Conservation (phyloP, 2,888 invertebrate species). For the Protodeltote pygarga region DNA sequence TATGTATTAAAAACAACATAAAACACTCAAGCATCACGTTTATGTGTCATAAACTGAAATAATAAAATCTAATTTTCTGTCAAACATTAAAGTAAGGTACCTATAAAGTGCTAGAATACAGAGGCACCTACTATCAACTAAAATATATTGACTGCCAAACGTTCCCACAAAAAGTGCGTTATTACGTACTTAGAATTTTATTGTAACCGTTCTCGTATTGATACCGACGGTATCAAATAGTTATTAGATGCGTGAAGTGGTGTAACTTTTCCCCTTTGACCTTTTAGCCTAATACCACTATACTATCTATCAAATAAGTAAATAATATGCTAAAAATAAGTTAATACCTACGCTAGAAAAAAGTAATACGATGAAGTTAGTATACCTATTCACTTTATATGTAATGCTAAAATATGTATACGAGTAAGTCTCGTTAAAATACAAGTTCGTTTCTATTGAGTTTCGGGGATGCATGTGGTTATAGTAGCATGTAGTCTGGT, state of each 20-base stretch:
- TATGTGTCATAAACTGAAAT: slow-evolving; percentile 1
- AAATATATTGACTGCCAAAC: slow-evolving; percentile 22
- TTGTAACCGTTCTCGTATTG: slow-evolving; percentile 25
- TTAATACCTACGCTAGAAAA: no score
- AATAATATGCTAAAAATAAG: no score
- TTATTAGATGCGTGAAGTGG: slow-evolving; percentile 26
- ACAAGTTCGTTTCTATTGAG: no score
- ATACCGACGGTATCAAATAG: slow-evolving; percentile 32
- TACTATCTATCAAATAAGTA: not conserved
- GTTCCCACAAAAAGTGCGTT: slow-evolving; percentile 20
- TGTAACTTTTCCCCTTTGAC: slow-evolving; percentile 1
- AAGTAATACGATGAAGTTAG: no score
- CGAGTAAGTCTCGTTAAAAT: no score
- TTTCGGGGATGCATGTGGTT: no score
- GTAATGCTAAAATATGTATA: no score
- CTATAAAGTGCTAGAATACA: slow-evolving; percentile 30
- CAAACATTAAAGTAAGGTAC: slow-evolving; percentile 30
- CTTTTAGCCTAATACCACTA: not conserved
- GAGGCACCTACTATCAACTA: slow-evolving; percentile 25
- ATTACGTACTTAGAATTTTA: slow-evolving; percentile 36
- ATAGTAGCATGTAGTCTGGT: no score
- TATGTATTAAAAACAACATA: not conserved
- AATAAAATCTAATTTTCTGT: slow-evolving; percentile 29
- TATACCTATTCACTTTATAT: no score
- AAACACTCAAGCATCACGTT: not conserved